Base-by-base conservation (phyloP, 2,113 vertebrate genomes). In the Stomatorhinus ivindoensis region DNA sequence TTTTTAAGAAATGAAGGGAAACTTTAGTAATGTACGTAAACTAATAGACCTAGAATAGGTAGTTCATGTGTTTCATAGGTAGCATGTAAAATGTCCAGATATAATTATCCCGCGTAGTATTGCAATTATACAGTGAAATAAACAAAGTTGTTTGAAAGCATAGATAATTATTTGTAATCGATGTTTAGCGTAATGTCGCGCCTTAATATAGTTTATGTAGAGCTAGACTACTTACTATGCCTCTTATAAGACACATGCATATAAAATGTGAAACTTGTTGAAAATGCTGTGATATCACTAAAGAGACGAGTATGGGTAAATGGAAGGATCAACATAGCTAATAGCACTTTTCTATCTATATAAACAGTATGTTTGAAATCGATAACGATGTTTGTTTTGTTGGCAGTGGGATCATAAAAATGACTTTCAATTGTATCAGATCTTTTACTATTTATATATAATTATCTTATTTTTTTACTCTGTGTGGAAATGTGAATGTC, bases 321-420 rank as follows among this genome's bases (percentile, higher is more conserved):
- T 93, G 90, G 94, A 95, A 95, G 94, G 93, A 95, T 92, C 90
- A 82, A 82, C 35, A 46, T 83, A 69, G 86, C 50, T 82, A 47
- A 82, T 93, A 93, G 94, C 94, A 95, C 95, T 94, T 95, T 95
- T 93, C 94, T 91, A 76, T 44, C 91, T 92, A 91, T 92, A 89
- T 91, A 91, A 91, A 93, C 91, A 88, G 91, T 92, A 90, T 50
- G 24, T 87, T 61, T 86, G 69, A 80, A 73, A 35, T 86, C 69
- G 93, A 87, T 92, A 61, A 50, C 92, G 89, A 90, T 76, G n/a
- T 88, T 55, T 88, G 65, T 85, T 88, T 61, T 82, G 35, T 73
- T 39, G n/a, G 47, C 21, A 15, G 27, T 13, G 39, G 15, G 51
- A 24, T 46, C 89, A 24, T 39, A 11, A 27, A 48, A 35, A 48